Evolutionary conservation across 2,888 invertebrate genomes (phyloP).

Genomic region (Platypus cylindrus): DNA sequence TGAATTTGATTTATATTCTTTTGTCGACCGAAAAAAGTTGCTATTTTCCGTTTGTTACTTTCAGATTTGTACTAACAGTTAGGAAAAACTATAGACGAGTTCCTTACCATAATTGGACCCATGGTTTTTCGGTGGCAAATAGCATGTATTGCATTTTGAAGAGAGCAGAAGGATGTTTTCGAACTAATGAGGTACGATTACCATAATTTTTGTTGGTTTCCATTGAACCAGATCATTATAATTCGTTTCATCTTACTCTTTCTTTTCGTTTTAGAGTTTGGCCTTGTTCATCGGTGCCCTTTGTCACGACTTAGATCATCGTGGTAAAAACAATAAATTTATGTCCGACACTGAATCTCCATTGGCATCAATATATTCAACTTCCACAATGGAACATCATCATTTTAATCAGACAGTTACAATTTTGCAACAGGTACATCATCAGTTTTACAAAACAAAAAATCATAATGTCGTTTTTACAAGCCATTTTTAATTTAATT

Average conservation of each 20-base stretch:
- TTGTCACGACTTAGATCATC: constrained; percentile 77
- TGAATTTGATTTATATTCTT: constrained; percentile 4
- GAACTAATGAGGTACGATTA: constrained; percentile 51
- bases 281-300: constrained; percentile 68
- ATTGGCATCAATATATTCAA: constrained; percentile 71
- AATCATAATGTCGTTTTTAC: constrained; percentile 1
- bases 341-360: constrained; percentile 75
- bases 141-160: constrained; percentile 67
- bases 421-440: constrained; percentile 59
- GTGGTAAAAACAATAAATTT: constrained; percentile 78
- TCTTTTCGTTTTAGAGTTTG: constrained; percentile 1
- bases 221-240: neutral
- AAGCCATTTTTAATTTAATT: neutral
- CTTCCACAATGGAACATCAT: constrained; percentile 78
- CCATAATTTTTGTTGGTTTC: constrained; percentile 17
- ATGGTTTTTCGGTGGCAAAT: constrained; percentile 79
- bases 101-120: constrained; percentile 81
- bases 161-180: constrained; percentile 39
- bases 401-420: constrained; percentile 82
- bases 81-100: constrained; percentile 74
- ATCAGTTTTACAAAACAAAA: too few species aligned
- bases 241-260: neutral
- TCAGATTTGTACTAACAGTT: constrained; percentile 60
- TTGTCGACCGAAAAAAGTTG: neutral
- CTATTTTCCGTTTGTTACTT: neutral